Evolutionary conservation across 2,797 vertebrate genomes (phyloP), one percentile per base, ranked within the genome.

Genomic region (Lepidocolaptes lacrymiger): DNA sequence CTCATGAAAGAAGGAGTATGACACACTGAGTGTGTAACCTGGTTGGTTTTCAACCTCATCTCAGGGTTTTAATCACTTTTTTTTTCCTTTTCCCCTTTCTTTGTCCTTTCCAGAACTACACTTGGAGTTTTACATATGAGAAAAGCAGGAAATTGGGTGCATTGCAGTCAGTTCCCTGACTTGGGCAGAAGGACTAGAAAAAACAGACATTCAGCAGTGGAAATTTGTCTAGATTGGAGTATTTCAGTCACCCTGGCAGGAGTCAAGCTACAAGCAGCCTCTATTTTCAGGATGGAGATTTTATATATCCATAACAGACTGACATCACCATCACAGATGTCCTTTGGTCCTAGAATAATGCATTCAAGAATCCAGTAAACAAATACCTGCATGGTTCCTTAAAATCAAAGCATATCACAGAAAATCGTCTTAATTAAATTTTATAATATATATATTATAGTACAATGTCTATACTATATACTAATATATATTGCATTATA

Each of bases 191-290:
- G 7, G 7, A 54, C 28, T 15, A 77, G 59, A 77, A 54, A 44
- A 20, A 72, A 19, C 4, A 46, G 12, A 74, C 1, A 1, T 17
- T 37, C 5, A 61, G 36, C 26, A 34, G 7, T 5, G 3, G n/a
- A 79, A 83, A 88, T 17, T 61, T 85, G 11, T 44, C 26, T 44
- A 62, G 22, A 37, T 59, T 0, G 0, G 6, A 68, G 51, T 10
- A 12, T 67, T 79, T 72, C 23, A 64, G 32, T 48, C 9, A 85
- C 3, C 9, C 12, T 12, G 80, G 18, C 11, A 63, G 27, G 17
- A 72, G 5, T 58, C 17, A 76, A 68, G 44, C 14, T 61, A 69
- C 1, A 5, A 76, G 22, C 5, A 78, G 17, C n/a, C 19, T 64
- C 32, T 83, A 84, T 16, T 37, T 10, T 75, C 37, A 64, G n/a